Percentiles rank a stretch among this genome's conserved stretches.
Evolutionary conservation across 1,140 invertebrate genomes (phyloP).

Genomic region (Agrypnia vestita): DNA sequence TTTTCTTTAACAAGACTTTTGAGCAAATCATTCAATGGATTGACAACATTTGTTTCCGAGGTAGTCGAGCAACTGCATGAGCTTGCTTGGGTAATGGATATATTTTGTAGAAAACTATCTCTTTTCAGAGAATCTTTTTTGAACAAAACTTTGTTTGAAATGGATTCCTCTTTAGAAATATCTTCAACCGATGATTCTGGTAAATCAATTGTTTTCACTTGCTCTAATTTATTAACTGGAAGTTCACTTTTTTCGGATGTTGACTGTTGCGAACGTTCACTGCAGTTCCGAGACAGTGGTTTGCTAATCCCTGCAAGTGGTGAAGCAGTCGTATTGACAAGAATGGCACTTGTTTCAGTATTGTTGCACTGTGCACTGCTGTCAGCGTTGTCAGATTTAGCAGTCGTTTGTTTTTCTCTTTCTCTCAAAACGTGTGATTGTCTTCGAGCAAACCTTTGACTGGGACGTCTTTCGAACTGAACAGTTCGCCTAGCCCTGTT

Average conservation of each 20-base stretch:
- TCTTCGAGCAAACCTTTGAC: conserved; percentile 94
- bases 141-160: conserved; percentile 69
- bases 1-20: conserved; percentile 73
- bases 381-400: conserved; percentile 67
- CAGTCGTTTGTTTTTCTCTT: conserved; percentile 76
- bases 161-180: conserved; percentile 70
- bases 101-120: conserved; percentile 67
- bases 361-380: conserved; percentile 3
- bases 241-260: conserved; percentile 56
- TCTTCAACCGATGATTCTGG: conserved; percentile 65
- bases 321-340: conserved; percentile 61
- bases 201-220: conserved; percentile 64
- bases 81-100: conserved; percentile 65
- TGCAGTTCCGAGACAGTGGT: conserved; percentile 68
- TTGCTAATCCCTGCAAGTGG: conserved; percentile 63
- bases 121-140: conserved; percentile 67
- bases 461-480: conserved; percentile 95
- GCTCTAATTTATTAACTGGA: conserved; percentile 19
- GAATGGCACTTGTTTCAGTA: conserved; percentile 53
- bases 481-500: conserved; percentile 92
- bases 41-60: conserved; percentile 69
- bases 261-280: conserved; percentile 71
- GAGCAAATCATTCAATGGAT: conserved; percentile 70
- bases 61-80: conserved; percentile 68
- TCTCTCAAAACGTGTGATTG: conserved; percentile 89